These are phyloP conservation scores for Bellardia pandia DNA, from an alignment of 2,888 invertebrate genomes.

Conservation along the genomic window DNA sequence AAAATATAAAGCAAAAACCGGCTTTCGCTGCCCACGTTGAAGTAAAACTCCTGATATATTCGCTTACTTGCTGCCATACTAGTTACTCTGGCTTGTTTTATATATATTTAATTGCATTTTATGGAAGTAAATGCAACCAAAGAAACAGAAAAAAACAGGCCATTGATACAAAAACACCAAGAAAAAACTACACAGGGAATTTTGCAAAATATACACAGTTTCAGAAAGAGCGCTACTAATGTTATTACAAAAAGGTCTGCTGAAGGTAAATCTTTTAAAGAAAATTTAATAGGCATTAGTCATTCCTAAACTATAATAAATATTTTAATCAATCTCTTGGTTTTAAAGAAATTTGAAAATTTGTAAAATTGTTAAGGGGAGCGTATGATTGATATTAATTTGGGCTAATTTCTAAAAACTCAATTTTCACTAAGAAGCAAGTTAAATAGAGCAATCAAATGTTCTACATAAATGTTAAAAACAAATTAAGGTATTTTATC, in stretches of 20 bases:
- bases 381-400: no score
- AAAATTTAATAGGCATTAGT: no score
- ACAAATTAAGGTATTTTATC: no score
- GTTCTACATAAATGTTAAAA: no score
- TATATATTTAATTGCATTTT: slow-evolving; percentile 31
- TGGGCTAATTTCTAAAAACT: no score
- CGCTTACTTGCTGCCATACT: slow-evolving; percentile 12
- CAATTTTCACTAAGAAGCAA: no score
- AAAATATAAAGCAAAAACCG: slow-evolving; percentile 41
- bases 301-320: no score
- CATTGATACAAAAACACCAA: slow-evolving; percentile 11
- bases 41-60: slow-evolving; percentile 43
- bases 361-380: no score
- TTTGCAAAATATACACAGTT: slow-evolving; percentile 3
- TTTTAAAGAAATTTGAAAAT: no score
- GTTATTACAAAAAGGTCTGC: background rate
- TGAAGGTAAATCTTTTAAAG: background rate
- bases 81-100: slow-evolving; percentile 29
- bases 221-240: background rate
- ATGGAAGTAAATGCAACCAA: slow-evolving; percentile 5
- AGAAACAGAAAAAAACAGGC: background rate
- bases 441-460: no score
- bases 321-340: no score
- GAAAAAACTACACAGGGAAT: slow-evolving; percentile 18
- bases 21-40: slow-evolving; percentile 68